Evolutionary conservation across 2,113 vertebrate species (phyloP), one percentile per base, ranked within the genome.

Genomic region (Leuciscus idus): DNA sequence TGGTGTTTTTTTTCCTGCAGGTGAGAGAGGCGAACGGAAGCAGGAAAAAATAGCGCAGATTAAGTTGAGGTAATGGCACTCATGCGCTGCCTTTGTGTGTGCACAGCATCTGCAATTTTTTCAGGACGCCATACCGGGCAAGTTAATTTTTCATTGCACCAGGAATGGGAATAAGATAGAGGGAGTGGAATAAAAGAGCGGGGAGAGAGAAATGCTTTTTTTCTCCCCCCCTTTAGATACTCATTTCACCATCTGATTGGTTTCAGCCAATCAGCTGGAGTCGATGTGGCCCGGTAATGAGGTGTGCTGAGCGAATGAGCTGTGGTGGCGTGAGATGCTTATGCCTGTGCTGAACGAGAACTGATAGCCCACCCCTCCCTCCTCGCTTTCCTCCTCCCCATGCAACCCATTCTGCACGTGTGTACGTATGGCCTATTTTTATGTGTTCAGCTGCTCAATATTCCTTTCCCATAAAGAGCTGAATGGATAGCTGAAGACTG

Each of bases 1-100:
- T 91, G 88, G 89, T 91, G 88, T 61, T 36, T 43, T 61, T 87
- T 43, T 43, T 87, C 86, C 91, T 89, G 85, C 55, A 86, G 88
- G 90, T 92, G 89, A 73, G 83, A 88, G 88, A 91, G 83, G 61
- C 84, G 79, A 89, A 84, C 77, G 86, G 87, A 46, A 83, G 89
- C 86, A 33, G 6, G 81, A 82, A 89, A 89, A 94, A 93, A 92
- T 92, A 89, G 89, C 89, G 88, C 82, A 89, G 91, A 94, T 94
- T 93, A 93, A 93, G 93, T 92, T 70, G 89, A 92, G 91, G 92
- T 94, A 93, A 95, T 94, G 92, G 92, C 89, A 93, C 91, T 91
- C 93, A 92, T 92, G 82, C 91, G 81, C 30, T 89, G 89, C 74
- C 62, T 90, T 88, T 93, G 43, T 94, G 93, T 92, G 91, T 84